Conservation (phyloP, 2,113 vertebrate genomes). For the Megatriorchis doriae region DNA sequence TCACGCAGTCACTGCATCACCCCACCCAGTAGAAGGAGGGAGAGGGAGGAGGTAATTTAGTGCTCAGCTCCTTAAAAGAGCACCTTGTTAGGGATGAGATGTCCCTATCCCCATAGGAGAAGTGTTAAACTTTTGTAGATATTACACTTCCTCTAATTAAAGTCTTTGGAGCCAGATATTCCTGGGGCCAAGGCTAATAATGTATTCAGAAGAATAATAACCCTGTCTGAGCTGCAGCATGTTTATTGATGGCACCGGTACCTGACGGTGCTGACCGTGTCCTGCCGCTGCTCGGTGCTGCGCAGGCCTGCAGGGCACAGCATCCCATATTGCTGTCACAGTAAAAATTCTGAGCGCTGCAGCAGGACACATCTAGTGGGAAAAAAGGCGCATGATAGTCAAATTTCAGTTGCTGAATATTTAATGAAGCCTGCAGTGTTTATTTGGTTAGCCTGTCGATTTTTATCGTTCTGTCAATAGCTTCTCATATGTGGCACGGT, state of each 20-base stretch:
- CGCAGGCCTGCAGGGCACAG: constrained; percentile 72
- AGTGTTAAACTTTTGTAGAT: constrained; percentile 35
- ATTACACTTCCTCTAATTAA: constrained; percentile 69
- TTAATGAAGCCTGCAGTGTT: constrained; percentile 95
- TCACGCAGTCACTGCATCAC: accelerated
- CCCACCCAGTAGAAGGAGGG: background rate
- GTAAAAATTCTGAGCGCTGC: constrained; percentile 50
- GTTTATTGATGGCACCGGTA: constrained; percentile 61
- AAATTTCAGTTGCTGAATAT: constrained; percentile 98
- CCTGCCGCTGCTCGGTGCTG: constrained; percentile 46
- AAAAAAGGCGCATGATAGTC: constrained; percentile 75
- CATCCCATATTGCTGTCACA: constrained; percentile 76
- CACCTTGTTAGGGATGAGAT: background rate
- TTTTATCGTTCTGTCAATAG: constrained; percentile 99
- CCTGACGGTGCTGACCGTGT: constrained; percentile 74
- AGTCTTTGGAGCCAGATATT: constrained; percentile 57
- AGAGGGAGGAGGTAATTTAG: background rate
- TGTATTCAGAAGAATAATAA: constrained; percentile 51
- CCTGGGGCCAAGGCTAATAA: constrained; percentile 63
- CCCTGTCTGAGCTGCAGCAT: background rate
- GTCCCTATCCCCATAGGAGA: background rate
- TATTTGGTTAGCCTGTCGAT: constrained; percentile 99
- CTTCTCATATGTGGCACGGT: constrained; percentile 89
- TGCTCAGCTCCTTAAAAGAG: background rate
- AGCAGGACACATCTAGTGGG: constrained; percentile 47